A percentile compares a stretch with the other conserved stretches of the same genome.
These are phyloP conservation scores for Halichondria panicea DNA, from an alignment of 37 sponge, comb jelly and placozoan genomes.

Conservation along the genomic window DNA sequence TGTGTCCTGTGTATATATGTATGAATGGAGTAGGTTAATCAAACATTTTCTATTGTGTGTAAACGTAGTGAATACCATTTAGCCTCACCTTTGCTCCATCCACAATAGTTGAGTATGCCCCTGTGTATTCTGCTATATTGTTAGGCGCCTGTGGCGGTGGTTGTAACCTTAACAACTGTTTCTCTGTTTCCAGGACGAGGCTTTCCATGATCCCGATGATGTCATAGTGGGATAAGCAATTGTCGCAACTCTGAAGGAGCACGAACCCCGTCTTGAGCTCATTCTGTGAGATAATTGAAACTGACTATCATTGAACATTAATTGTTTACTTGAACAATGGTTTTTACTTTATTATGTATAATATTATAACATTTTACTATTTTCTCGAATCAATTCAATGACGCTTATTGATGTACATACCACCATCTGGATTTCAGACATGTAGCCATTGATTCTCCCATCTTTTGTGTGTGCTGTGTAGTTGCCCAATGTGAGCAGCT, in stretches of 20 bases:
- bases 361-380: not conserved
- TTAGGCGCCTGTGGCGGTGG: conserved; percentile 24
- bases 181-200: conserved; percentile 25
- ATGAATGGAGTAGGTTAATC: not conserved
- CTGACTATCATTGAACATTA: not conserved
- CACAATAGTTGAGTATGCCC: conserved; percentile 32
- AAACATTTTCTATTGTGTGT: not conserved
- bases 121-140: conserved; percentile 35
- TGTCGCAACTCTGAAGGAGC: conserved; percentile 64
- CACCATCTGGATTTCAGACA: conserved; percentile 39
- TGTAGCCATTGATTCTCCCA: conserved; percentile 77
- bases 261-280: conserved; percentile 70
- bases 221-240: conserved; percentile 10
- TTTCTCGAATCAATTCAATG: not conserved
- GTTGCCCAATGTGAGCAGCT: conserved; percentile 52
- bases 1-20: not conserved
- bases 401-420: conserved; percentile 19
- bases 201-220: conserved; percentile 22
- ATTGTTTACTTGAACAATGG: not conserved
- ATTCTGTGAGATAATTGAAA: conserved; percentile 14
- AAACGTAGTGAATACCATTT: not conserved
- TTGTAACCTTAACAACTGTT: conserved; percentile 13
- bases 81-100: not conserved
- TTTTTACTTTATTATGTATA: not conserved
- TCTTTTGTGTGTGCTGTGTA: conserved; percentile 59